Base-by-base conservation (phyloP, 2,113 vertebrate species). In the Agelaius tricolor region DNA sequence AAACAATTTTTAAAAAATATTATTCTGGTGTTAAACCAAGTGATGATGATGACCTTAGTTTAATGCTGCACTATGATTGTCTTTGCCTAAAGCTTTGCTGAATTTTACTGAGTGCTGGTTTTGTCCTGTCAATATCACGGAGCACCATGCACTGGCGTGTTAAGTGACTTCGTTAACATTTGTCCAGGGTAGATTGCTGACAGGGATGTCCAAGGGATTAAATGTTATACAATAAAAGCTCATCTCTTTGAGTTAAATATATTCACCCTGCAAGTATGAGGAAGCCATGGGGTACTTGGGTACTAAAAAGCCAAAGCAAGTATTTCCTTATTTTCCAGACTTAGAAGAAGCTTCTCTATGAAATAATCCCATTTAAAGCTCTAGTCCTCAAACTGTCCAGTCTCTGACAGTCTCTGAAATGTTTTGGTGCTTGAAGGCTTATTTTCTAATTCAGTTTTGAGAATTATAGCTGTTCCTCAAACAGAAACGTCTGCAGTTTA, bases 81-180 rank as follows among this genome's bases (percentile, higher is more conserved):
- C 30, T 43, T 72, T 61, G 65, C 66, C 43, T 63, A 66, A 80
- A 62, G 67, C 41, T 83, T 80, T 68, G 55, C 49, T 66, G 5
- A 26, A 66, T 58, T 49, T 39, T 31, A 6, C 22, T 23, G 61
- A 41, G 28, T 0, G 3, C 71, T 2, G 4, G 3, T 62, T 90
- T 84, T 80, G 61, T 41, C 57, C 47, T 44, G 74, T 47, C 4
- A 7, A 58, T 37, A 17, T 67, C 44, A 4, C 44, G 28, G 54
- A 72, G 28, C 39, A n/a, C 18, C 4, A 1, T n/a, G 49, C 33
- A 39, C 0, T 54, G 52, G 28, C 0, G 0, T 46, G 7, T n/a
- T 47, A 12, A 49, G n/a, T 37, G 68, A 51, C 0, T 0, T 18
- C 0, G 5, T 16, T 58, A 17, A 67, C 27, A 13, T 44, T 84